Evolutionary conservation across 2,888 invertebrate genomes (phyloP).

Genomic region (Salticus scenicus): DNA sequence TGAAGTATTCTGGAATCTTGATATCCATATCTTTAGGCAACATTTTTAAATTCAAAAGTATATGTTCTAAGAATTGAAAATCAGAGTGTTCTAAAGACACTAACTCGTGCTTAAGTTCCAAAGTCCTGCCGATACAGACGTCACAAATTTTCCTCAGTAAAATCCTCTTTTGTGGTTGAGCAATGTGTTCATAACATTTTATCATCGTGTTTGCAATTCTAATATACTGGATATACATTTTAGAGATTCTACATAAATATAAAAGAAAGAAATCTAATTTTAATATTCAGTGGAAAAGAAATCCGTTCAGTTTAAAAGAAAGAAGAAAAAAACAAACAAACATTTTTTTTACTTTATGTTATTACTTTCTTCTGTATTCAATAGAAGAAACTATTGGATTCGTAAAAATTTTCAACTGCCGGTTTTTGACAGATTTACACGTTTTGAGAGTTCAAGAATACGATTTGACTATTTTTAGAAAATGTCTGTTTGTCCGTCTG

Average conservation of each 20-base stretch:
- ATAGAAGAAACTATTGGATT: too few species aligned
- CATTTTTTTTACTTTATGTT: too few species aligned
- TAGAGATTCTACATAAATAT: slow-evolving; percentile 12
- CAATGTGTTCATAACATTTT: slow-evolving; percentile 35
- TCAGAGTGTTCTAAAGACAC: slow-evolving; percentile 30
- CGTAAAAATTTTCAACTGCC: too few species aligned
- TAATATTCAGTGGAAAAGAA: too few species aligned
- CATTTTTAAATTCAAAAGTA: slow-evolving; percentile 27
- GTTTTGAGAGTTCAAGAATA: too few species aligned
- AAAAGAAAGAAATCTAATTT: too few species aligned
- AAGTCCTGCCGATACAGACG: slow-evolving; percentile 36
- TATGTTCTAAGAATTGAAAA: slow-evolving; percentile 40
- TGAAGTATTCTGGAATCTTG: slow-evolving; percentile 40
- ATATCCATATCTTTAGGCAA: slow-evolving; percentile 36
- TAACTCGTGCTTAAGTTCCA: slow-evolving; percentile 51
- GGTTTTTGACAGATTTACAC: too few species aligned
- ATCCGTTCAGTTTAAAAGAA: too few species aligned
- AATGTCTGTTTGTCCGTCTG: too few species aligned
- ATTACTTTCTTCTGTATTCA: too few species aligned
- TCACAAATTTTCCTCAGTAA: slow-evolving; percentile 24
- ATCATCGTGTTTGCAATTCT: slow-evolving; percentile 33
- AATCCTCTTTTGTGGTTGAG: slow-evolving; percentile 41
- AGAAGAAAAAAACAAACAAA: too few species aligned
- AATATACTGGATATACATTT: slow-evolving; percentile 40
- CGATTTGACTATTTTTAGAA: too few species aligned